Percentiles rank a stretch among this genome's conserved stretches.
These are phyloP conservation scores for Cathartes aura DNA, from an alignment of 2,113 vertebrate species.

Conservation along the genomic window DNA sequence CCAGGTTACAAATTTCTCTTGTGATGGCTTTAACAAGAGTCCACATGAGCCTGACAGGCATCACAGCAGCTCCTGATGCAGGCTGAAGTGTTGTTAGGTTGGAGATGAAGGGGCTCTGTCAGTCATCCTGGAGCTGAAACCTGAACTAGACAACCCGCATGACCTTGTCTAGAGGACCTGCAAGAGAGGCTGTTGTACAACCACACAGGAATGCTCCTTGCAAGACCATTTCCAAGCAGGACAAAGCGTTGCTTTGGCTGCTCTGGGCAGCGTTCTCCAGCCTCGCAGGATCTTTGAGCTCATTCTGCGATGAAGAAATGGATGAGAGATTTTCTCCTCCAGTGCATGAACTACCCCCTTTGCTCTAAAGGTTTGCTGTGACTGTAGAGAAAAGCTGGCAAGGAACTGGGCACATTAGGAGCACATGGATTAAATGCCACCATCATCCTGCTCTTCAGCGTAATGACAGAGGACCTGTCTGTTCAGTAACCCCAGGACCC, in stretches of 20 bases:
- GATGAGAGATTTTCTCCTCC: not conserved
- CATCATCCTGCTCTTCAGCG: not conserved
- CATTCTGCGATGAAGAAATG: not conserved
- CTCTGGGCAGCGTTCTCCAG: not conserved
- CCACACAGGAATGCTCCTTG: not conserved
- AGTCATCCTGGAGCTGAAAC: not conserved
- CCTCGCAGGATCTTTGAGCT: not conserved
- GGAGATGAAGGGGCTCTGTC: not conserved
- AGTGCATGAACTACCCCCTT: too few relatives aligned
- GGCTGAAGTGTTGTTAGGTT: not conserved
- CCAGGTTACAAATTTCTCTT: not conserved
- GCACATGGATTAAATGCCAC: not conserved
- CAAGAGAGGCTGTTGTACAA: not conserved
- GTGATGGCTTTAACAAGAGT: not conserved
- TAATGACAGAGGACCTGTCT: not conserved
- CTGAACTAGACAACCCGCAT: not conserved
- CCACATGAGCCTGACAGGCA: not conserved
- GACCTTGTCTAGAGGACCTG: not conserved
- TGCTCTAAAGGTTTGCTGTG: not conserved
- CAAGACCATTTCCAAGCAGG: not conserved
- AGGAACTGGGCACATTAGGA: not conserved
- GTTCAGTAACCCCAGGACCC: not conserved
- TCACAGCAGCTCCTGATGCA: not conserved
- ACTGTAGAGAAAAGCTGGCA: not conserved
- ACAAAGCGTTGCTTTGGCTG: not conserved